These are phyloP conservation scores for Calliphora vomitoria DNA, from an alignment of 2,888 invertebrate species.

Conservation along the genomic window DNA sequence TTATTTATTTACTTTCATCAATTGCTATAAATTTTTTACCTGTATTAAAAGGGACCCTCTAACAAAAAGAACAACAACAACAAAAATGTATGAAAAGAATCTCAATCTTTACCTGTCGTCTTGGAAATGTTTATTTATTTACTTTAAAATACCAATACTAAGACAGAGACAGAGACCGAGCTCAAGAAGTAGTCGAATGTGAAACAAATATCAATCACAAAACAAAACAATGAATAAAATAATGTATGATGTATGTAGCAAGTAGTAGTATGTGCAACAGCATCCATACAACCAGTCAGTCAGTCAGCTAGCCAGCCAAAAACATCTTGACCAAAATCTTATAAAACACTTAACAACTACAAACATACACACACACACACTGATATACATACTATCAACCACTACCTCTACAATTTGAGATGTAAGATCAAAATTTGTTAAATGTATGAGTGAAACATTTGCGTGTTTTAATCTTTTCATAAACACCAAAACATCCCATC, in stretches of 20 bases:
- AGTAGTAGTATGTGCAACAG: constrained; percentile 28
- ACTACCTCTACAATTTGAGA: background rate
- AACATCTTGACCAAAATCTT: constrained; percentile 67
- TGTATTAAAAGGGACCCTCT: constrained; percentile 34
- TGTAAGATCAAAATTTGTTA: constrained; percentile 9
- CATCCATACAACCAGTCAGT: background rate
- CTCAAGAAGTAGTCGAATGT: constrained; percentile 31
- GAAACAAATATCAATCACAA: constrained; percentile 66
- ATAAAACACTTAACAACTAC: constrained; percentile 65
- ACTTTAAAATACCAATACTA: constrained; percentile 62
- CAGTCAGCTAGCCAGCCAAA: constrained; percentile 39
- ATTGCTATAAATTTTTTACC: constrained; percentile 56
- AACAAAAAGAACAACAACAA: background rate
- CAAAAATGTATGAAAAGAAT: constrained; percentile 7
- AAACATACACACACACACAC: constrained; percentile 18
- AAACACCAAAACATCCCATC: constrained; percentile 70
- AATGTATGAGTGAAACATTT: constrained; percentile 62
- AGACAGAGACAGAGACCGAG: background rate
- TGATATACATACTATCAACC: background rate
- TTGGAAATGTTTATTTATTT: constrained; percentile 69
- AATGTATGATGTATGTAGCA: background rate
- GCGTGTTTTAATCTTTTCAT: constrained; percentile 75
- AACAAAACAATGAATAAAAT: constrained; percentile 30
- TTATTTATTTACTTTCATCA: constrained; percentile 58
- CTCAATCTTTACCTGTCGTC: constrained; percentile 63